Base-by-base conservation (phyloP, 2,888 invertebrate genomes). In the Tachystola acroxantha region DNA sequence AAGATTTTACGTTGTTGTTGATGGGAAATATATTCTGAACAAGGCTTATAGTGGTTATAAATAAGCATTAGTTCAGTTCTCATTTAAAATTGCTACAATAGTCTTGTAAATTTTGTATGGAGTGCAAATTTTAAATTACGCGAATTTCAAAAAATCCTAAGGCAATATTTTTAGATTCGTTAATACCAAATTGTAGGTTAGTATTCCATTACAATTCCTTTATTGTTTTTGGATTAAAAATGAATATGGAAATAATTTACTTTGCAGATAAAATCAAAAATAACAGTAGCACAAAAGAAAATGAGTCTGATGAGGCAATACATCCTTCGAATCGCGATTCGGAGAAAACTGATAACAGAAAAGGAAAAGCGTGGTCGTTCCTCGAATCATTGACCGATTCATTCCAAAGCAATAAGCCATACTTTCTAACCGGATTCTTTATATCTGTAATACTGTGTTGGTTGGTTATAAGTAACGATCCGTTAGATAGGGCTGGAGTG, bases 181-280 rank as follows among this genome's bases (percentile, higher is more conserved):
- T n/a, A n/a, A n/a, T n/a, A n/a, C n/a, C n/a, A n/a, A n/a, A n/a
- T n/a, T n/a, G n/a, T n/a, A n/a, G n/a, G n/a, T n/a, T n/a, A n/a
- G n/a, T n/a, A n/a, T n/a, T n/a, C n/a, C n/a, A n/a, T n/a, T n/a
- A n/a, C n/a, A n/a, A n/a, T n/a, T n/a, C n/a, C n/a, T n/a, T n/a
- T n/a, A n/a, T n/a, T n/a, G n/a, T n/a, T n/a, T n/a, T n/a, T n/a
- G n/a, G 16, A 6, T 16, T 16, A 6, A 3, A 37, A 16, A 32
- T 29, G 13, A 16, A 30, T 20, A 28, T 44, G 38, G 42, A 40
- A 37, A 46, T 43, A n/a, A 42, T 75, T 82, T 82, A 66, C 78
- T 79, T 85, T 85, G 45, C 84, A 85, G 85, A 78, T 28, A 63
- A 66, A 42, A 28, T 64, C 49, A 75, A 75, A 61, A 59, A 50